Conservation (phyloP, 2,113 vertebrate species). For the Pseudorectes ferrugineus region DNA sequence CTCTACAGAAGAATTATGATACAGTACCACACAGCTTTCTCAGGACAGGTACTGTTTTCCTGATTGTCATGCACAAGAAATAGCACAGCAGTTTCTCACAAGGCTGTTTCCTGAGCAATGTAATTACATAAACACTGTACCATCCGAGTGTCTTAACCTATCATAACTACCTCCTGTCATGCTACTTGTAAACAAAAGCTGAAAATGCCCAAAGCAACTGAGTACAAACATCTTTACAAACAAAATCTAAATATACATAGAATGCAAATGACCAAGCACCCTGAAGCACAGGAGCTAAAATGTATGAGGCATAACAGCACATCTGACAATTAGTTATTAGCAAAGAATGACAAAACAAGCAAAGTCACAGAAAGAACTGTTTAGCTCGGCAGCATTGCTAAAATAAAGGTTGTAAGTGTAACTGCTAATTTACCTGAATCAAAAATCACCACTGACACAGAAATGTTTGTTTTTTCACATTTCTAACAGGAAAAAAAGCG, state of each 20-base stretch:
- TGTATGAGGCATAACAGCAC: not conserved
- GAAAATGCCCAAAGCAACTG: conserved; percentile 28
- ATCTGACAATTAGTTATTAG: not conserved
- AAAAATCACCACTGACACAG: not conserved
- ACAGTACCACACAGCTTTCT: not conserved
- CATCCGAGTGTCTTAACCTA: not conserved
- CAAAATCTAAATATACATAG: not conserved
- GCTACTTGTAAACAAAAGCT: not conserved
- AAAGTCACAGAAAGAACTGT: not conserved
- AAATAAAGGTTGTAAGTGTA: not conserved
- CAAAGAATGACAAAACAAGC: not conserved
- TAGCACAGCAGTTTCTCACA: not conserved
- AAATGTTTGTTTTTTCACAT: not conserved
- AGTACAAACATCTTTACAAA: not conserved
- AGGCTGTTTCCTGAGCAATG: not conserved
- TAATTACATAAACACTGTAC: not conserved
- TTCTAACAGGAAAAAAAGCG: not conserved
- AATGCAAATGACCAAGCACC: conserved; percentile 6
- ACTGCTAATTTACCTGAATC: not conserved
- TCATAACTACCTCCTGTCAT: not conserved
- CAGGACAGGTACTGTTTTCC: not conserved
- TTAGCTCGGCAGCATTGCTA: not conserved
- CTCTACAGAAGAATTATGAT: not conserved
- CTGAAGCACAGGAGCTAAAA: not conserved
- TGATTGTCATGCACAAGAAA: not conserved